Base-by-base conservation (phyloP, 53 echinoderm and acorn worm genomes). In the Holothuria scabra region DNA sequence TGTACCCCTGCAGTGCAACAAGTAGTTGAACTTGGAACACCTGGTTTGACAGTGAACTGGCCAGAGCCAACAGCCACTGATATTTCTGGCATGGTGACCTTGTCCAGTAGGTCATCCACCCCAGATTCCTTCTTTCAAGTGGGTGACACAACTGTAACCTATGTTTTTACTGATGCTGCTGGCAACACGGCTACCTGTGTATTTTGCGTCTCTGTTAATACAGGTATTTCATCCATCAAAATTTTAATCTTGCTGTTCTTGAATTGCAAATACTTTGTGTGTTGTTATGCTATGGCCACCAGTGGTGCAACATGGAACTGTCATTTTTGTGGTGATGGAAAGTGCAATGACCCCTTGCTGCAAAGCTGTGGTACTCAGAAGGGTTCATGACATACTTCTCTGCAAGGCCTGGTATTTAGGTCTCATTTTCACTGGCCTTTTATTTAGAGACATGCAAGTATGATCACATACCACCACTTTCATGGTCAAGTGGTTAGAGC, bases 1-100 rank as follows among this genome's bases (percentile, higher is more conserved):
- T 22, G 46, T 72, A 25, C 46, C 7, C 72, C 72, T 21, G 34
- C 35, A 18, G 76, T 85, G 12, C 20, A 49, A 11, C 28, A 16
- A 8, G 64, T 48, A 16, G 26, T 86, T 8, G 86, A 86, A 57
- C 56, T 86, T 46, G 86, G 86, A 20, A 24, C 24, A 31, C 48
- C 66, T 10, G 49, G 79, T 5, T 31, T 79, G 49, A 29, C 31
- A 32, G 76, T 86, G 63, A 16, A 5, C 75, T 91, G 80, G 76
- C 4, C 83, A 4, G 83, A 74, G 74, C 91, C 91, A 18, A 85
- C 85, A 31, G 91, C 91, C 19, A 86, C 87, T 10, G 92, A 92
- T 74, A 86, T 88, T 68, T 88, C 92, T 44, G 86, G 86, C 66
- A 59, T 28, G 34, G 60, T 78, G 28, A 35, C 25, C 25, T 49